Evolutionary conservation across 1,140 invertebrate species (phyloP), one percentile per base, ranked within the genome.

Genomic region (Phthorimaea operculella): DNA sequence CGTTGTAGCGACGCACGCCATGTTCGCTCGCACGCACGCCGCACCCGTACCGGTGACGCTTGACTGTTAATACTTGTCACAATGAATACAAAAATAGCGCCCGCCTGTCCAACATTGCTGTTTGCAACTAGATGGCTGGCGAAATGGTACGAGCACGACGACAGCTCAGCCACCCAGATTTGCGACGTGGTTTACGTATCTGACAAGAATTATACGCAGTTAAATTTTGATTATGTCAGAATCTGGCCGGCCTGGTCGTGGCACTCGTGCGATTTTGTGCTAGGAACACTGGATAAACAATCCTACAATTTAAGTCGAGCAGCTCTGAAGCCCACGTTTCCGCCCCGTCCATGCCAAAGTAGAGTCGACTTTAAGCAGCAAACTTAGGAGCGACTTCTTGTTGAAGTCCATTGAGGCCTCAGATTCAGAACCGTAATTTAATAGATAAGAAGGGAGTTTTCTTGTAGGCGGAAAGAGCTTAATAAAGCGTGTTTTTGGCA

Each of bases 1-100:
- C 51, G 47, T 51, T 58, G 52, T 63, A 57, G 60, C 57, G 55
- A 60, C 50, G 53, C 57, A 64, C 52, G 57, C 66, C 55, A 57
- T 58, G 61, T 57, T 58, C 45, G 56, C 54, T 50, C 57, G 57
- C 59, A 45, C 53, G 63, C 44, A 15, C 60, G 51, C 48, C 51
- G 59, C 52, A 36, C 57, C 62, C 59, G 57, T 56, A 62, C 64
- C 66, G 58, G 54, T 72, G 73, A 76, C 71, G 69, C 63, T 59
- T 66, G 70, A 52, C 62, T 68, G 62, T 70, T 64, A 62, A 62
- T 61, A 68, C 70, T 71, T 72, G 68, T 72, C 71, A 73, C 69
- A 72, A 70, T 74, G 66, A 61, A 69, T 62, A 60, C 63, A 72
- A 79, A 79, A 77, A 81, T 79, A 81, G 70, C 61, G 63, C 59